Evolutionary conservation across 2,797 vertebrate species (phyloP).

Genomic region (Siniperca undulata): DNA sequence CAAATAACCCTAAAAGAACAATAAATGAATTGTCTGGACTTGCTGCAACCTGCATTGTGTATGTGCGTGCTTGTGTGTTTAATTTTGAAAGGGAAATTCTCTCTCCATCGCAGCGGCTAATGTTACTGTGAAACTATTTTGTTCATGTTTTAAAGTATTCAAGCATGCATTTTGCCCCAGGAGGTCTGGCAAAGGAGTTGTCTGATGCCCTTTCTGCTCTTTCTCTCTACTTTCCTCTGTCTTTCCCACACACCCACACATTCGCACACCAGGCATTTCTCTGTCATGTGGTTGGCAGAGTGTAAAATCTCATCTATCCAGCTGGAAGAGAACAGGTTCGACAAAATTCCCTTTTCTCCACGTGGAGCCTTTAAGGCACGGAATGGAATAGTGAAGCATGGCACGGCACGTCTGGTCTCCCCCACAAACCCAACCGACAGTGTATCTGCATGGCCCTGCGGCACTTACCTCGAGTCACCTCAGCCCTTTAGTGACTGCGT

Average conservation of each 20-base stretch:
- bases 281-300: conserved; percentile 78
- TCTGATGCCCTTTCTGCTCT: conserved; percentile 76
- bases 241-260: conserved; percentile 52
- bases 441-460: conserved; percentile 69
- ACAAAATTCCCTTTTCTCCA: conserved; percentile 85
- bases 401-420: conserved; percentile 72
- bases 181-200: conserved; percentile 86
- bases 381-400: conserved; percentile 74
- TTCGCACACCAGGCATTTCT: conserved; percentile 56
- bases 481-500: conserved; percentile 66
- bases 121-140: conserved; percentile 84
- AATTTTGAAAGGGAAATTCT: conserved; percentile 80
- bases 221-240: conserved; percentile 55
- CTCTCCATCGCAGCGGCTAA: conserved; percentile 77
- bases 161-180: conserved; percentile 85
- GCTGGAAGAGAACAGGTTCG: conserved; percentile 90
- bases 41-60: conserved; percentile 84
- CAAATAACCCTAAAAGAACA: conserved; percentile 66
- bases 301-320: conserved; percentile 80
- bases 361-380: conserved; percentile 73
- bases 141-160: conserved; percentile 84
- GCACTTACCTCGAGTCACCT: conserved; percentile 63
- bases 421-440: conserved; percentile 51
- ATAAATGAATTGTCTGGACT: conserved; percentile 83
- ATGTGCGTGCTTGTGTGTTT: conserved; percentile 78